These are phyloP conservation scores for Otus sunia DNA, from an alignment of 2,113 vertebrate genomes.

Conservation along the genomic window DNA sequence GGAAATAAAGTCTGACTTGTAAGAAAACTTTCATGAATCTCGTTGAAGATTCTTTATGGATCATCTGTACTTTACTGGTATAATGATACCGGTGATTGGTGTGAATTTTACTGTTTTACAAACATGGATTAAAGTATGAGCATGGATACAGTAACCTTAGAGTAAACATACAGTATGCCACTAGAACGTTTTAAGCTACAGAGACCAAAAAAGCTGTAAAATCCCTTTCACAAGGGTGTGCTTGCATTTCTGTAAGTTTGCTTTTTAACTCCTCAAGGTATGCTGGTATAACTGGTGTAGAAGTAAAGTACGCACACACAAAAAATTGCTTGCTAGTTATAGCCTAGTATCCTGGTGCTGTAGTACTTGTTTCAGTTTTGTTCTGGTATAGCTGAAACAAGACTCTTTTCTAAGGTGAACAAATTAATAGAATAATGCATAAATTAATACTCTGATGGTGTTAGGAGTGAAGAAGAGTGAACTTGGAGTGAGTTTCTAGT, in stretches of 20 bases:
- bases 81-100: not conserved
- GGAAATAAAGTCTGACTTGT: not conserved
- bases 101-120: not conserved
- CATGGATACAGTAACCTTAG: not conserved
- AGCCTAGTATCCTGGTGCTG: not conserved
- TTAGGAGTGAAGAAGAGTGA: not conserved
- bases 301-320: rapidly evolving
- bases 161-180: not conserved
- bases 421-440: not conserved
- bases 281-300: not conserved
- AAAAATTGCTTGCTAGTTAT: not conserved
- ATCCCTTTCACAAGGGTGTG: not conserved
- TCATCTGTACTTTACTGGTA: not conserved
- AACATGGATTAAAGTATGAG: not conserved
- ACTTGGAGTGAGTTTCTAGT: not conserved
- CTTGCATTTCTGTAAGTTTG: not conserved
- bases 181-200: not conserved
- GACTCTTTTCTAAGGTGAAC: not conserved
- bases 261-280: not conserved
- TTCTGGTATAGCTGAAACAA: not conserved
- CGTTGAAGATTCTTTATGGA: not conserved
- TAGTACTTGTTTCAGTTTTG: not conserved
- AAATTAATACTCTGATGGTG: not conserved
- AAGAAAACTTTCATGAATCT: not conserved
- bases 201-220: not conserved